Evolutionary conservation across 2,797 vertebrate genomes (phyloP).

Genomic region (Buceros bicornis): DNA sequence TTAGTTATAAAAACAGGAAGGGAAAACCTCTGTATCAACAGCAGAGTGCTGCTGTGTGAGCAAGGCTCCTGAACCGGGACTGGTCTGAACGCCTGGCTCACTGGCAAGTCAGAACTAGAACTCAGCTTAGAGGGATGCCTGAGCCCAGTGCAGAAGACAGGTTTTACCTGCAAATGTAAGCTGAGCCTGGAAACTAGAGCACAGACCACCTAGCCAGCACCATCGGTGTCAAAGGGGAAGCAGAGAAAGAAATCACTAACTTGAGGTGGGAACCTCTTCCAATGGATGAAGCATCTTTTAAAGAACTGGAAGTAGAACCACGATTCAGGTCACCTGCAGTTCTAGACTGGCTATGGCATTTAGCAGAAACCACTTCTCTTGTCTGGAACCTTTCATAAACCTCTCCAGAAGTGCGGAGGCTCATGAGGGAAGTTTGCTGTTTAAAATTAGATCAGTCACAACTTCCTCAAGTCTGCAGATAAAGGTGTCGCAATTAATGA

Average conservation of each 20-base stretch:
- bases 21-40: neutral
- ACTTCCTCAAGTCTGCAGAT: constrained; percentile 4
- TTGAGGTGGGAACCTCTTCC: neutral
- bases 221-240: neutral
- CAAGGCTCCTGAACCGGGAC: neutral
- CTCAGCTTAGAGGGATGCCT: neutral
- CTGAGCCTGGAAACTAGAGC: neutral
- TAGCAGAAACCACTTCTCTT: neutral
- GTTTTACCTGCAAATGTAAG: neutral
- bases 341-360: neutral
- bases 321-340: neutral
- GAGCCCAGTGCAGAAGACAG: neutral
- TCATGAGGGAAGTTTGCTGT: neutral
- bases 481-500: neutral
- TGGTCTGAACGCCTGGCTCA: neutral
- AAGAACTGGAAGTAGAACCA: neutral
- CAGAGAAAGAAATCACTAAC: neutral
- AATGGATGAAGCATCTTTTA: neutral
- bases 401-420: neutral
- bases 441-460: neutral
- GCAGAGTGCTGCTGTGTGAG: neutral
- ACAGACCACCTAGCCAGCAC: no score
- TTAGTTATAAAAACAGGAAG: neutral
- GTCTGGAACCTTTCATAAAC: neutral
- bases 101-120: neutral